Evolutionary conservation across 2,888 invertebrate genomes (phyloP), one percentile per base, ranked within the genome.

Genomic region (Gryllus longicercus): DNA sequence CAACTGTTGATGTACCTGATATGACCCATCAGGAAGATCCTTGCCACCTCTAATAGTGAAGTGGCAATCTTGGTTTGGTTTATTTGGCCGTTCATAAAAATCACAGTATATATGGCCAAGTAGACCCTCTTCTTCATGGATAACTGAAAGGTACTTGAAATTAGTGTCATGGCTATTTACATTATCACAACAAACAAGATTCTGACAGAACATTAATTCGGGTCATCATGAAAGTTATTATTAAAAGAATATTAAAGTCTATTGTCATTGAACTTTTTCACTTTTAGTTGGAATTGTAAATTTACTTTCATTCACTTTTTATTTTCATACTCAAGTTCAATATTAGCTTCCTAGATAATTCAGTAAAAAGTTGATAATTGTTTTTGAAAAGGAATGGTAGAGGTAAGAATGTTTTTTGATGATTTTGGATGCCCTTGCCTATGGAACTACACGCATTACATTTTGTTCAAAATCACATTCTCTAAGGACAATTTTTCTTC

Each of bases 91-190:
- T 87, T 96, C 96, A 86, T 95, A 99, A 85, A 99, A 94, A 88
- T 99, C 99, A 87, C 99, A 98, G 88, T 99, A 99, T 84, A 99
- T 97, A 85, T 96, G 92, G 0, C 99, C 99, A 51, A 99, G 88
- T 16, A 94, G 86, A 0, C 95, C 95, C 85, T 96, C 94, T 0
- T 87, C 89, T 84, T 94, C 93, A 85, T 97, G 95, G 2, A 93
- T 91, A 49, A 98, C 97, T 85, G 87, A 85, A 87, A 87, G 12
- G 5, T 38, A 8, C 5, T 38, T 38, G 38, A 38, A 38, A 38
- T 38, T 38, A 38, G 38, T 38, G 38, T 38, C 5, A 38, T 5
- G 5, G 38, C 38, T 38, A 38, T 38, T 38, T 38, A 38, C 4
- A 8, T 38, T 38, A 5, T 25, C 2, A 25, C 0, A 25, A 25